Percentiles rank a stretch among this genome's conserved stretches.
These are phyloP conservation scores for Echiichthys vipera DNA, from an alignment of 2,797 vertebrate genomes.

Conservation along the genomic window DNA sequence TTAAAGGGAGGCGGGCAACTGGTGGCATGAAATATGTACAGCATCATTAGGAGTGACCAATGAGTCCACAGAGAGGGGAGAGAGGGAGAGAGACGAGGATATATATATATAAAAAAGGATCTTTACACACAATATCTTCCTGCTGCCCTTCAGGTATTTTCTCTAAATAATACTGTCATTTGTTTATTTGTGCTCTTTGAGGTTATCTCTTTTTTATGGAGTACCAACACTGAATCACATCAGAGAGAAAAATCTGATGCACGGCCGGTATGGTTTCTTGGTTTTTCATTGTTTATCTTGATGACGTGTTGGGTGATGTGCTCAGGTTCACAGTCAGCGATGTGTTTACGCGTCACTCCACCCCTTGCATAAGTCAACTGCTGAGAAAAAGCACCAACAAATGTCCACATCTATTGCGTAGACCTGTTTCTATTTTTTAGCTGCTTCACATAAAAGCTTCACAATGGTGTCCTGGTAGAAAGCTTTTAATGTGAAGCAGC, in stretches of 20 bases:
- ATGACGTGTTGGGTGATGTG: neutral
- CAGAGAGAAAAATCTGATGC: neutral
- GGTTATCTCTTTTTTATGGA: neutral
- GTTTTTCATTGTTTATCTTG: neutral
- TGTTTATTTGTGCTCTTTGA: neutral
- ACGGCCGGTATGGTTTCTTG: too few relatives aligned
- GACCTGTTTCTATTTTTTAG: neutral
- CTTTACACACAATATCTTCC: conserved; percentile 17
- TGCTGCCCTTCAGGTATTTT: neutral
- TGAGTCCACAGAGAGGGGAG: conserved; percentile 3
- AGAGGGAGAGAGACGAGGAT: neutral
- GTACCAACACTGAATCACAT: neutral
- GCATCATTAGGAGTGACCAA: conserved; percentile 61
- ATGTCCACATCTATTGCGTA: neutral
- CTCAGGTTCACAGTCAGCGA: neutral
- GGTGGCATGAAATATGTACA: conserved; percentile 69
- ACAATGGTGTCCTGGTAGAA: neutral
- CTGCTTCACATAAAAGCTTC: neutral
- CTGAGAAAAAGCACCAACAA: neutral
- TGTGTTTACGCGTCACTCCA: neutral
- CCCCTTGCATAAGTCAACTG: neutral
- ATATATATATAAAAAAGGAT: conserved; percentile 7
- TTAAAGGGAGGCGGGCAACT: conserved; percentile 59
- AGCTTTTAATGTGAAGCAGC: neutral
- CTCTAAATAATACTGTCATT: neutral